Conservation (phyloP, 2,797 vertebrate genomes). For the Dromococcyx pavoninus region DNA sequence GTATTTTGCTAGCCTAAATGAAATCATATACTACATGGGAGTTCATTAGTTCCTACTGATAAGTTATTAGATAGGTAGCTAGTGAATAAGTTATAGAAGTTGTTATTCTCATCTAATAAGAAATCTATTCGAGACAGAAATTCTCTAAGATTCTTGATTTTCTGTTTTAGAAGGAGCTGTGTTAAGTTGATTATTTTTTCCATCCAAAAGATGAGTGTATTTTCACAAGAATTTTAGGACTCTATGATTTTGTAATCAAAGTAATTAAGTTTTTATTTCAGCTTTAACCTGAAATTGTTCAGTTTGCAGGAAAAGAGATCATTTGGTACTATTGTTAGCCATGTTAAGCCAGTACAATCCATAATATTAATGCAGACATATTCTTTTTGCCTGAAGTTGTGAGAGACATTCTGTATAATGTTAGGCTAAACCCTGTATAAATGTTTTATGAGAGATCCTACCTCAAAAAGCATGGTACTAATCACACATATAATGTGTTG, state of each 20-base stretch:
- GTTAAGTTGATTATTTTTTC: neutral
- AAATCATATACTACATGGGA: neutral
- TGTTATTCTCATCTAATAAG: neutral
- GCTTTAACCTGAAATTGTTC: neutral
- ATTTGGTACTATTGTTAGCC: neutral
- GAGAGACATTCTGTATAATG: neutral
- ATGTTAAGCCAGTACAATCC: neutral
- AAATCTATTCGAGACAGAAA: neutral
- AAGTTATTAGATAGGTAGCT: neutral
- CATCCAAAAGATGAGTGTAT: neutral
- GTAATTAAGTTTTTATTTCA: neutral
- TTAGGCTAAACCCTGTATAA: neutral
- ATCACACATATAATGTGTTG: neutral
- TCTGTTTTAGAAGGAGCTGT: neutral
- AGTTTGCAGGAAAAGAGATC: neutral
- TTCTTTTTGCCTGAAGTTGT: neutral
- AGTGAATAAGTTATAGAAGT: neutral
- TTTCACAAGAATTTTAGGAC: neutral
- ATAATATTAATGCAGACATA: neutral
- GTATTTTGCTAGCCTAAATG: neutral
- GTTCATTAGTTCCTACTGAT: neutral
- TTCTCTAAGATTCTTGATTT: neutral
- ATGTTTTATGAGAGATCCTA: neutral
- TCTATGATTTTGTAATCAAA: neutral
- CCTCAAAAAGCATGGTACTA: neutral